These are phyloP conservation scores for Morpho helenor DNA, from an alignment of 2,888 invertebrate species.

Conservation along the genomic window DNA sequence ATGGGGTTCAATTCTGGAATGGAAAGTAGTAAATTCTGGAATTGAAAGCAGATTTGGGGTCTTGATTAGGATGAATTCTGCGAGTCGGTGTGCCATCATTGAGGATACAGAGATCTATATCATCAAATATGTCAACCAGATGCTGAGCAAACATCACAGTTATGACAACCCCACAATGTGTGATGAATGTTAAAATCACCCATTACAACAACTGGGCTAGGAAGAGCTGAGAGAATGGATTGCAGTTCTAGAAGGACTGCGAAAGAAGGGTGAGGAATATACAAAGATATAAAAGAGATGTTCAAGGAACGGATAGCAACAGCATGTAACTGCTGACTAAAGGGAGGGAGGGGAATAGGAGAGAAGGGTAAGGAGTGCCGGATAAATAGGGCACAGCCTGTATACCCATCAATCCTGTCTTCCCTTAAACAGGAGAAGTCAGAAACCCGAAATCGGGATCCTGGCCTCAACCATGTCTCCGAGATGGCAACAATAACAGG, in stretches of 20 bases:
- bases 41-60: background rate
- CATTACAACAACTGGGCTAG: too few species aligned
- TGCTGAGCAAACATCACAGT: background rate
- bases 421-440: slow-evolving; percentile 1
- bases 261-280: too few species aligned
- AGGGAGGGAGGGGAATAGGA: too few species aligned
- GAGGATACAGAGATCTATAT: background rate
- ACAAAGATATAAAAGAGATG: too few species aligned
- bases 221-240: too few species aligned
- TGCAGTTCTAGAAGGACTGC: too few species aligned
- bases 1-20: background rate
- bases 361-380: too few species aligned
- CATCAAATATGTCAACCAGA: background rate
- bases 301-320: too few species aligned
- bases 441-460: background rate
- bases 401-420: background rate
- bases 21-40: background rate
- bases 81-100: too few species aligned
- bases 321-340: too few species aligned
- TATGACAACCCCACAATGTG: background rate
- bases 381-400: too few species aligned
- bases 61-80: background rate
- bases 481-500: background rate
- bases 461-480: background rate
- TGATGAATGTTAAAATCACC: too few species aligned